phyloP scores from a whole-genome alignment of 2,888 invertebrate genomes.

The Sacculina carcini region DNA sequence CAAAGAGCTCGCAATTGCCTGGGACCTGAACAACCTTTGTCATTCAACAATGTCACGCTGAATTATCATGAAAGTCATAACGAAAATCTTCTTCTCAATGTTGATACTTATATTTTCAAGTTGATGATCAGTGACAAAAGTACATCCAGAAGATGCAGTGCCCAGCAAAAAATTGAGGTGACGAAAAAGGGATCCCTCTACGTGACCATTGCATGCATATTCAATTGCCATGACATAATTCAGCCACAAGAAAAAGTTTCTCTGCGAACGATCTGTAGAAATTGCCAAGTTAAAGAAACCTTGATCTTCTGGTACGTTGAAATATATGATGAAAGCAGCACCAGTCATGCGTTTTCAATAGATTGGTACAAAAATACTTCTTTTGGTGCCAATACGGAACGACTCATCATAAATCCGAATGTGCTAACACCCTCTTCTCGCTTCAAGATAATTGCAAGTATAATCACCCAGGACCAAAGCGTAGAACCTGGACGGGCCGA shows the following conservation, averaged over 20 bases:
- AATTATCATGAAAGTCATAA: too few relatives aligned
- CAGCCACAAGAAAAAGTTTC: neutral
- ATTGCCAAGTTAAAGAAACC: neutral
- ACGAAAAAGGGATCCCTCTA: neutral
- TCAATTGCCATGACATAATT: neutral
- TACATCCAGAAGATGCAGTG: neutral
- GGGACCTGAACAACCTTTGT: neutral
- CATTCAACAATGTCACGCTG: neutral
- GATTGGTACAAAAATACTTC: neutral
- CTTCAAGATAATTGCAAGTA: neutral
- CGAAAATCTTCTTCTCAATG: too few relatives aligned
- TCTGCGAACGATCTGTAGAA: neutral
- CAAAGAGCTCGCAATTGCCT: neutral
- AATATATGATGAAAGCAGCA: neutral
- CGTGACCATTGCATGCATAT: neutral
- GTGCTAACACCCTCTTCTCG: neutral
- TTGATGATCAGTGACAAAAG: neutral
- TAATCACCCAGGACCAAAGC: neutral
- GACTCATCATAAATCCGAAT: neutral
- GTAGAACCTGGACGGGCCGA: neutral
- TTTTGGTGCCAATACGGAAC: neutral
- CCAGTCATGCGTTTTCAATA: too few relatives aligned
- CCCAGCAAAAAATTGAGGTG: neutral
- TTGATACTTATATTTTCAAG: neutral
- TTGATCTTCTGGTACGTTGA: neutral